Base-by-base conservation (phyloP, 2,888 invertebrate species). In the Agrochola lota region DNA sequence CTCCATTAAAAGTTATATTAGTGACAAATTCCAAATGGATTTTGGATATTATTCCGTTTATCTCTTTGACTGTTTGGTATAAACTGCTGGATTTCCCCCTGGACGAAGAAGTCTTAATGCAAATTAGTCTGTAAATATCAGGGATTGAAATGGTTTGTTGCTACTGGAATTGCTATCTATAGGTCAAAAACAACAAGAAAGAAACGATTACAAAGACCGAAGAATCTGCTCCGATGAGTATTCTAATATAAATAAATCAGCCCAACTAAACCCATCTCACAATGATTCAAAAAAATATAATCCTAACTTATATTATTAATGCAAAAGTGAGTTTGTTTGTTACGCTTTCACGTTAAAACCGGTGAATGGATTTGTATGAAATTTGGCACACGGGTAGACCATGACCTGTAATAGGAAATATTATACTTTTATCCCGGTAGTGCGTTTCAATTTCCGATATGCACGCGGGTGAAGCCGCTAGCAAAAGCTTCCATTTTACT, bases 1-100 rank as follows among this genome's bases (percentile, higher is more conserved):
- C 73, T 81, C 90, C 90, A 92, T 92, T 92, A 92, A 91, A 92
- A 92, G 89, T 92, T 92, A 90, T 88, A 92, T 90, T 89, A 89
- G 87, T 89, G 89, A 91, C 90, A 90, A 91, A 92, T 91, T 90
- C 88, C 84, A 85, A 90, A 91, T 86, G 86, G 88, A 87, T 90
- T 91, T 87, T 81, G 87, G 89, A 89, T 90, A 84, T 86, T 84
- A 83, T 86, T 85, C 83, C 71, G 63, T 68, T 66, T 73, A 71
- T 71, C 66, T 84, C 84, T 71, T 57, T 57, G 82, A 52, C 59
- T 80, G 82, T 52, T 82, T 69, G 43, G 59, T 71, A 12, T 57
- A 23, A 77, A 74, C 74, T 72, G 66, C 30, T 75, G 35, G 62
- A 81, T 73, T 81, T 85, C 85, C 83, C 85, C 63, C 23, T 66